Evolutionary conservation across 2,113 vertebrate genomes (phyloP).

Genomic region (Blennius ocellaris): DNA sequence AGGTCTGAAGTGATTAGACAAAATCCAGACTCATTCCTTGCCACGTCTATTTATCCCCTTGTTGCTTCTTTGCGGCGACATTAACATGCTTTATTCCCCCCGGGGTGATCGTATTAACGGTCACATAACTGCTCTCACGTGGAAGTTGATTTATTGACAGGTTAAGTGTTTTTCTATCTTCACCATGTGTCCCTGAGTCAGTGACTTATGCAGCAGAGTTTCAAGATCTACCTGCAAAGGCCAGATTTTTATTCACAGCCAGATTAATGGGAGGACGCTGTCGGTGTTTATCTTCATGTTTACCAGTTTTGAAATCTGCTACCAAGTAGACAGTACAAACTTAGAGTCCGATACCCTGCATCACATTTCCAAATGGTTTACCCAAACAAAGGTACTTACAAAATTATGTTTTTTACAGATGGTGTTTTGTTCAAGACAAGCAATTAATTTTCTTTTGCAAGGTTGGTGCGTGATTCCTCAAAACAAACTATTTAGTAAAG

Average conservation of each 20-base stretch:
- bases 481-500: background rate
- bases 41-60: slow-evolving; percentile 17
- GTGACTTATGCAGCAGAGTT: slow-evolving; percentile 11
- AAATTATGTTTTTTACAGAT: background rate
- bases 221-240: slow-evolving; percentile 9
- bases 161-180: slow-evolving; percentile 35
- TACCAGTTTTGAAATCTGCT: background rate
- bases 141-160: slow-evolving; percentile 38
- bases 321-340: background rate
- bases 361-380: background rate
- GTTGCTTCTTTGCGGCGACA: slow-evolving; percentile 7
- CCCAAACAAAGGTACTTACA: background rate
- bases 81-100: slow-evolving; percentile 35
- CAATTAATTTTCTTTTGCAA: background rate
- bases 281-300: slow-evolving; percentile 1
- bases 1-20: slow-evolving; percentile 33
- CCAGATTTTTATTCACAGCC: background rate
- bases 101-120: slow-evolving; percentile 22
- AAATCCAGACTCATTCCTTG: slow-evolving; percentile 5
- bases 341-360: background rate
- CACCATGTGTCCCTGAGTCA: slow-evolving; percentile 8
- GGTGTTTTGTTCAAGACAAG: background rate
- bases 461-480: slow-evolving; percentile 13
- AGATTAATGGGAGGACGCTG: no score
- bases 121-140: slow-evolving; percentile 11